phyloP scores from a whole-genome alignment of 2,113 vertebrate species.

The Rana temporaria region DNA sequence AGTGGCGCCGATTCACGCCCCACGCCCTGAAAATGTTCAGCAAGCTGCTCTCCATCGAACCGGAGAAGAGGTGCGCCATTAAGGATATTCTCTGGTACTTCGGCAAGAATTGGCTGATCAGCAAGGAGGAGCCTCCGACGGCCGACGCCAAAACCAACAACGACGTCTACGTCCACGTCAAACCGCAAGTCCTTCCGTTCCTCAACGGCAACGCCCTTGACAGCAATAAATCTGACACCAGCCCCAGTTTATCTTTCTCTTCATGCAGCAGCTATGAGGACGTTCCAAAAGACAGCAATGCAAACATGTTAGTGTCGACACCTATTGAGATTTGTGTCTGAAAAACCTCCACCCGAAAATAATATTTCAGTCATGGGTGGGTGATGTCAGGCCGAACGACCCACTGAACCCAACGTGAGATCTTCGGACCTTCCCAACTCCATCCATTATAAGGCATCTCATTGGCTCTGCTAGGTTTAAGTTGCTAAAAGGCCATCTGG shows the following conservation, averaged over 20 bases:
- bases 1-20: slow-evolving; percentile 83
- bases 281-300: slow-evolving; percentile 71
- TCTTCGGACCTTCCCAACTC: too few species aligned
- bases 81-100: slow-evolving; percentile 82
- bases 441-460: too few species aligned
- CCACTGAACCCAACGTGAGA: too few species aligned
- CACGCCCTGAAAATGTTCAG: slow-evolving; percentile 83
- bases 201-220: slow-evolving; percentile 62
- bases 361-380: too few species aligned
- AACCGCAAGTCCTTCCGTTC: slow-evolving; percentile 79
- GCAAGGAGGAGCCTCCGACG: slow-evolving; percentile 70
- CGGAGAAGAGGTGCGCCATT: slow-evolving; percentile 78
- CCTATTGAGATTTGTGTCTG: slow-evolving; percentile 84
- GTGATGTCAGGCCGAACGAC: too few species aligned
- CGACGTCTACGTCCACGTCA: slow-evolving; percentile 78
- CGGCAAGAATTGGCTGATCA: slow-evolving; percentile 81
- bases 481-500: too few species aligned
- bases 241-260: slow-evolving; percentile 75
- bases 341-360: background rate
- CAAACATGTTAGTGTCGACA: slow-evolving; percentile 77
- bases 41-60: slow-evolving; percentile 78
- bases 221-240: slow-evolving; percentile 65
- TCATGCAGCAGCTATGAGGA: slow-evolving; percentile 82
- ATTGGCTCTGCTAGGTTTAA: too few species aligned
- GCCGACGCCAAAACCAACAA: slow-evolving; percentile 67